Evolutionary conservation across 2,888 invertebrate genomes (phyloP), one percentile per base, ranked within the genome.

Genomic region (Rapana venosa): DNA sequence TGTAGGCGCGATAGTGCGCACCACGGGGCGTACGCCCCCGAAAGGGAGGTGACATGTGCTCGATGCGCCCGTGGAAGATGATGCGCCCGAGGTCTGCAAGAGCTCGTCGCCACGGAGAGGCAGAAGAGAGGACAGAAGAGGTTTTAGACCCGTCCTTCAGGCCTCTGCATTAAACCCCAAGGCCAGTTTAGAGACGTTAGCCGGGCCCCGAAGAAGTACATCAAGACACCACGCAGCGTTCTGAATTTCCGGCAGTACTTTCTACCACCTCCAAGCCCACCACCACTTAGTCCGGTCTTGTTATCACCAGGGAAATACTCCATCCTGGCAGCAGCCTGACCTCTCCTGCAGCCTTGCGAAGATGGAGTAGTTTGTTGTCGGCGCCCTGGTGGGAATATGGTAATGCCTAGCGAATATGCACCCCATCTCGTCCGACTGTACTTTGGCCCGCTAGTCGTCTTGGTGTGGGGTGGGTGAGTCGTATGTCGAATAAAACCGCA

Each of bases 91-190:
- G 6, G 22, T 35, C 0, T 35, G 30, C 6, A 17, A 81, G 20
- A 81, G 81, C 4, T 20, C 11, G 35, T 81, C 4, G 81, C 81
- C 35, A 81, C 20, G 15, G 81, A 81, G 35, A 81, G 35, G 13
- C 17, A 5, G 35, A 81, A 81, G 35, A 81, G 81, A n/a, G n/a
- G n/a, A n/a, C n/a, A n/a, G 1, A 35, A 81, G 35, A 81, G 81
- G 35, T 81, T 81, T n/a, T n/a, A n/a, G 17, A 81, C 81, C 6
- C 81, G 17, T 81, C 81, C 81, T 20, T 32, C n/a, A 81, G 81
- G 0, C 36, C 35, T n/a, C 81, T 81, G 81, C 20, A 35, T 35
- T 35, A 17, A 81, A 81, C 35, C 35, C 81, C 35, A n/a, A n/a
- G n/a, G 81, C 81, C 81, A 81, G 11, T 35, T 81, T 81, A 20